Evolutionary conservation across 1,140 invertebrate species (phyloP), one percentile per base, ranked within the genome.

Genomic region (Cydia pomonella): DNA sequence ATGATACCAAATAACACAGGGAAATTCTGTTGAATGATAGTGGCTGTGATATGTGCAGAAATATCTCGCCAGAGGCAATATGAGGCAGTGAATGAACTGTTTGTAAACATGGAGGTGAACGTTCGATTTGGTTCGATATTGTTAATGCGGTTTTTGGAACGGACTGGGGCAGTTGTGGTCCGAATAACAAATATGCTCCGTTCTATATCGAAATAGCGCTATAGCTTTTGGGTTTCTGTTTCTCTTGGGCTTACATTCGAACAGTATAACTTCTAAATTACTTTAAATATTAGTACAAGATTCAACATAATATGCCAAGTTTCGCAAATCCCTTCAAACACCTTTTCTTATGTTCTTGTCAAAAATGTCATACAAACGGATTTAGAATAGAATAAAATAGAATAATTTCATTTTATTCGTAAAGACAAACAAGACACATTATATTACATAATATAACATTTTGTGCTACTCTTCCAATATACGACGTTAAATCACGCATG

Each of bases 1-100:
- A 18, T n/a, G 47, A 21, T 2, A 7, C 2, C 53, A 59, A 23
- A 59, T 18, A 59, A 59, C 18, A 21, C 53, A 23, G 53, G 7
- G 9, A 59, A 10, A 23, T 59, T 23, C 21, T 23, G 21, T 23
- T 21, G 16, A n/a, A 59, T 21, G 50, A 59, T 59, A 59, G 18
- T 23, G 47, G 53, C 53, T 23, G 9, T 53, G 16, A 53, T 53
- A 16, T 53, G 80, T 81, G 81, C 82, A 83, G 81, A 80, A 78
- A 69, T 80, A 79, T 80, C 79, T 80, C 77, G 77, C 78, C 38
- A 69, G 50, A 77, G 78, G 78, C 78, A 80, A 80, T 77, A 79
- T 77, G 77, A 78, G 50, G 74, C 53, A 69, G 63, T 81, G 78
- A 81, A 81, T 83, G 78, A 62, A 80, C 75, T 80, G 78, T 79